These are phyloP conservation scores for Cynopterus sphinx DNA, from an alignment of 2,797 vertebrate genomes.

Conservation along the genomic window DNA sequence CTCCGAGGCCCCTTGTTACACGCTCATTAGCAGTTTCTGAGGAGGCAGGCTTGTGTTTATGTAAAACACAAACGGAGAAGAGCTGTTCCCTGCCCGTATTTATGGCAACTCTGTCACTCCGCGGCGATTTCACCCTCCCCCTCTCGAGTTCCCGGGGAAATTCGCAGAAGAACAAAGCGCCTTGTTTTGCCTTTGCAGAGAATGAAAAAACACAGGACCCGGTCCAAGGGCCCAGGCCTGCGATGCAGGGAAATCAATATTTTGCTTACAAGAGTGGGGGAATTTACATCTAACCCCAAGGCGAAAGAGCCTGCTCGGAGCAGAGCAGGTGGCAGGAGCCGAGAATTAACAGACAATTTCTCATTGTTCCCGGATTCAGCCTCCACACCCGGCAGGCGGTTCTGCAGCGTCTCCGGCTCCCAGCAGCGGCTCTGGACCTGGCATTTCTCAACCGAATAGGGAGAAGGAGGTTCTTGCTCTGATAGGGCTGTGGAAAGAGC, in stretches of 20 bases:
- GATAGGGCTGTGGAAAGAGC: not conserved
- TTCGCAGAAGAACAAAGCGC: constrained; percentile 80
- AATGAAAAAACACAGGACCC: constrained; percentile 65
- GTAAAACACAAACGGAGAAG: constrained; percentile 68
- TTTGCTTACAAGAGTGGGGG: constrained; percentile 68
- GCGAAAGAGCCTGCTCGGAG: constrained; percentile 64
- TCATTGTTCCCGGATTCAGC: constrained; percentile 52
- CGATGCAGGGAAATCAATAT: constrained; percentile 74
- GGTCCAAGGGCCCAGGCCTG: constrained; percentile 52
- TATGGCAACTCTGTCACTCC: constrained; percentile 75
- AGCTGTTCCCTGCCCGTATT: constrained; percentile 50
- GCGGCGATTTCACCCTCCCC: constrained; percentile 62
- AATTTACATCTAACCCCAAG: constrained; percentile 73
- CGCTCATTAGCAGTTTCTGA: constrained; percentile 49
- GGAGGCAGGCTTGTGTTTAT: constrained; percentile 54
- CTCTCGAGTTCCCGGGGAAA: constrained; percentile 71
- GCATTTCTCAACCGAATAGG: constrained; percentile 57
- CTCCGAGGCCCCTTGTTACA: not conserved
- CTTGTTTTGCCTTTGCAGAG: constrained; percentile 73
- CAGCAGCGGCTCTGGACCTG: constrained; percentile 54
- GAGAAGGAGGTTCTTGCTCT: constrained; percentile 34
- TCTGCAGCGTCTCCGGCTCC: constrained; percentile 26
- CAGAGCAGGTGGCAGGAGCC: constrained; percentile 67
- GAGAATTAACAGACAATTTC: constrained; percentile 70
- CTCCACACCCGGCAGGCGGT: constrained; percentile 14